phyloP scores from a whole-genome alignment of 2,797 vertebrate species.

The Psittacula derbiana region DNA sequence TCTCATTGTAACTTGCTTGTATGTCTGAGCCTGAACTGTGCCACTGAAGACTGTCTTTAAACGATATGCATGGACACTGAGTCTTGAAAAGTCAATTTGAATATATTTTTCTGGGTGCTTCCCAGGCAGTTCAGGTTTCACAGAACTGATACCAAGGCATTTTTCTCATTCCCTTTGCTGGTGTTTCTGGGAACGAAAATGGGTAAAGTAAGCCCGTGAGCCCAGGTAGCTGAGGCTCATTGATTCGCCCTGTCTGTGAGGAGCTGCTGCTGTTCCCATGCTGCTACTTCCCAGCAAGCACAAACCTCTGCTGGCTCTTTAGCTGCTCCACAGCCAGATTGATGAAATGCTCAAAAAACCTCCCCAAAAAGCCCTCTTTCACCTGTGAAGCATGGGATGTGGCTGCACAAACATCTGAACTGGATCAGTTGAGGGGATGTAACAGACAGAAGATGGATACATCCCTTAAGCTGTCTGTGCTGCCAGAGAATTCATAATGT shows the following conservation, averaged over 20 bases:
- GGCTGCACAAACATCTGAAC: not conserved
- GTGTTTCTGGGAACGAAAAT: not conserved
- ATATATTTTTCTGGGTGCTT: not conserved
- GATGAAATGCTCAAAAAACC: not conserved
- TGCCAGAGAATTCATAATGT: not conserved
- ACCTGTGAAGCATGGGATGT: not conserved
- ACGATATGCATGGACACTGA: not conserved
- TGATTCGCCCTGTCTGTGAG: not conserved
- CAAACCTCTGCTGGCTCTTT: not conserved
- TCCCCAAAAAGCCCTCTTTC: not conserved
- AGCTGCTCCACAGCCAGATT: not conserved
- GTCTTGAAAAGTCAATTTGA: not conserved
- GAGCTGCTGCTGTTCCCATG: not conserved
- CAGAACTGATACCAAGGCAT: not conserved
- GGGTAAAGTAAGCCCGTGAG: not conserved
- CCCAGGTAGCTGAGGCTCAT: accelerated
- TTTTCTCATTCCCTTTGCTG: not conserved
- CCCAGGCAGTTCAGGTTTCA: not conserved
- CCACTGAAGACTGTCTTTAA: not conserved
- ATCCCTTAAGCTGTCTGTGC: not conserved
- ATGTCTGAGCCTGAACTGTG: not conserved
- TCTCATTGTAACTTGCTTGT: not conserved
- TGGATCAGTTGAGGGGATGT: not conserved
- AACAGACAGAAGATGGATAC: not conserved
- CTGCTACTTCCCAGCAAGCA: not conserved